Evolutionary conservation across 1,140 invertebrate species (phyloP), one percentile per base, ranked within the genome.

Genomic region (Charaxes varanes): DNA sequence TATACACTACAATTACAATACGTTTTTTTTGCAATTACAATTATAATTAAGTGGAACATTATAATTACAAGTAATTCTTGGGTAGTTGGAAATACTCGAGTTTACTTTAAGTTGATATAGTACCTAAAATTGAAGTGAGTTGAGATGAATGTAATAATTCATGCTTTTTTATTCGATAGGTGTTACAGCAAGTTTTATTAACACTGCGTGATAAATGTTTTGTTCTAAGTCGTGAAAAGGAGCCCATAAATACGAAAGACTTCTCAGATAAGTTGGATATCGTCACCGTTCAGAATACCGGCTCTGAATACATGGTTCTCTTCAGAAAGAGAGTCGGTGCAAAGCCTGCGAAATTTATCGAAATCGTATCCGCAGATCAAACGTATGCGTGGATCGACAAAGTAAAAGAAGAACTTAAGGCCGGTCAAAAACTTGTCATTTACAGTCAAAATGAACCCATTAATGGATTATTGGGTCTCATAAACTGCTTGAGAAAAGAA

Each of bases 391-490:
- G 84, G 84, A 62, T 84, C 6, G 79, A 84, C 17, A 66, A 70
- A 51, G 65, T 84, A 6, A 86, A 90, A 63, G 83, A 85, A 28
- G 73, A 84, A 6, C 54, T 89, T 1, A 86, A 88, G 45, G 85
- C 86, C 51, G 77, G 82, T 2, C 82, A 86, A 23, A 68, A 85
- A 27, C 52, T 90, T n/a, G 60, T 92, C 3, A 53, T 92, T 0
- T 87, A 89, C 24, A 80, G 86, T n/a, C n/a, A n/a, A n/a, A n/a
- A n/a, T n/a, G n/a, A n/a, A n/a, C n/a, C n/a, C n/a, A n/a, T n/a
- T n/a, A 93, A 88, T 79, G 97, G 97, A 17, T 80, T 97, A 10
- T 56, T 97, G 8, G 97, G 97, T 6, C 73, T 98, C n/a, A 86
- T 90, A 0, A 93, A 93, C 28, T 94, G 92, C 59, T 47, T 94